These are phyloP conservation scores for Diglossa cyanea DNA, from an alignment of 2,797 vertebrate genomes.

Conservation along the genomic window DNA sequence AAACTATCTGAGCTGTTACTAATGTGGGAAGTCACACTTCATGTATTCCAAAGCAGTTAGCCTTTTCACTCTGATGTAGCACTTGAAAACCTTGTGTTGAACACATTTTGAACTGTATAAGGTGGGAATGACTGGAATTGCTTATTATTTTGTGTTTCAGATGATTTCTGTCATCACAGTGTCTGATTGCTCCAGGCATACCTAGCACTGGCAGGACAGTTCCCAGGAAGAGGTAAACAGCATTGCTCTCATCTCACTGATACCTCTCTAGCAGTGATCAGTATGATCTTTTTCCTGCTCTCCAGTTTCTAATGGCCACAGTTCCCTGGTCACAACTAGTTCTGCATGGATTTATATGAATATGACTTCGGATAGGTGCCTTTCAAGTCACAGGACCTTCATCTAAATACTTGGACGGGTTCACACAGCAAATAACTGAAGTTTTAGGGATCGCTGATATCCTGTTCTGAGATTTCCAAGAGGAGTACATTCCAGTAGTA, in stretches of 20 bases:
- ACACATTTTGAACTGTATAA: not conserved
- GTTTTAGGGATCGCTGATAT: not conserved
- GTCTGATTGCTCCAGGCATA: not conserved
- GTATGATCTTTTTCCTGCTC: not conserved
- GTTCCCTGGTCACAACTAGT: not conserved
- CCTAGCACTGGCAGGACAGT: not conserved
- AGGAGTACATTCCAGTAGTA: not conserved
- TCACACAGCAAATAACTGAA: not conserved
- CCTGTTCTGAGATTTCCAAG: not conserved
- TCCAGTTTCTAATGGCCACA: not conserved
- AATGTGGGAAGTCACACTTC: constrained; percentile 34
- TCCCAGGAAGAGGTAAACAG: not conserved
- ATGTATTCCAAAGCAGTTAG: constrained; percentile 32
- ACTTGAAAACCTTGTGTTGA: constrained; percentile 19
- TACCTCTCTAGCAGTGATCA: not conserved
- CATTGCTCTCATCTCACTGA: not conserved
- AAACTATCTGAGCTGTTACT: constrained; percentile 49
- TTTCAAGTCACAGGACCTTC: not conserved
- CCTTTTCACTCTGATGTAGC: constrained; percentile 5
- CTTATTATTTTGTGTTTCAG: not conserved
- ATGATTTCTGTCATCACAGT: not conserved
- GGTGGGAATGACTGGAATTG: not conserved
- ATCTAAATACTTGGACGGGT: not conserved
- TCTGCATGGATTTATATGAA: not conserved
- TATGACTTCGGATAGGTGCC: not conserved